phyloP scores from a whole-genome alignment of 2,888 invertebrate genomes.

The Criorhina ranunculi region DNA sequence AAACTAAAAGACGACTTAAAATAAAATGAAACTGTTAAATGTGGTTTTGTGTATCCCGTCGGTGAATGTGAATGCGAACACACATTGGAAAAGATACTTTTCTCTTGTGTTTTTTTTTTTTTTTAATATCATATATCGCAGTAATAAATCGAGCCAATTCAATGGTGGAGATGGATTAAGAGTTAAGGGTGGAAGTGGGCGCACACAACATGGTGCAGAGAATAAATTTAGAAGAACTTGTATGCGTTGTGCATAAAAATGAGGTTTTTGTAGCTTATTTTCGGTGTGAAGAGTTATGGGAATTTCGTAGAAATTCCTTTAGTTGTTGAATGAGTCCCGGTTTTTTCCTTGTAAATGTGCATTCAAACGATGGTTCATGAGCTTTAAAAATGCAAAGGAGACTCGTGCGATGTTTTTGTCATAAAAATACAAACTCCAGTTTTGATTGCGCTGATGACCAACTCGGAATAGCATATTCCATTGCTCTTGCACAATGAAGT shows the following conservation, averaged over 20 bases:
- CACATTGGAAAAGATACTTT: conserved; percentile 23
- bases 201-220: conserved; percentile 19
- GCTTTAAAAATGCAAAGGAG: no score
- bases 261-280: conserved; percentile 17
- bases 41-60: conserved; percentile 28
- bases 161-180: conserved; percentile 50
- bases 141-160: conserved; percentile 55
- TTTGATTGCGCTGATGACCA: no score
- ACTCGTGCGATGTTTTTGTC: no score
- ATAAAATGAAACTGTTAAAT: conserved; percentile 30
- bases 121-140: conserved; percentile 39
- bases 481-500: no score
- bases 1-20: conserved; percentile 1
- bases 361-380: no score
- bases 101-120: conserved; percentile 9
- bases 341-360: no score
- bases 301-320: not conserved
- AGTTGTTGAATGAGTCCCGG: not conserved
- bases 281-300: conserved; percentile 1
- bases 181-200: conserved; percentile 12
- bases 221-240: conserved; percentile 21
- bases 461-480: no score
- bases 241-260: conserved; percentile 39
- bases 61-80: conserved; percentile 1
- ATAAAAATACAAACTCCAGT: no score